Conservation (phyloP, 2,113 vertebrate genomes). For the Lepidothrix coronata region DNA sequence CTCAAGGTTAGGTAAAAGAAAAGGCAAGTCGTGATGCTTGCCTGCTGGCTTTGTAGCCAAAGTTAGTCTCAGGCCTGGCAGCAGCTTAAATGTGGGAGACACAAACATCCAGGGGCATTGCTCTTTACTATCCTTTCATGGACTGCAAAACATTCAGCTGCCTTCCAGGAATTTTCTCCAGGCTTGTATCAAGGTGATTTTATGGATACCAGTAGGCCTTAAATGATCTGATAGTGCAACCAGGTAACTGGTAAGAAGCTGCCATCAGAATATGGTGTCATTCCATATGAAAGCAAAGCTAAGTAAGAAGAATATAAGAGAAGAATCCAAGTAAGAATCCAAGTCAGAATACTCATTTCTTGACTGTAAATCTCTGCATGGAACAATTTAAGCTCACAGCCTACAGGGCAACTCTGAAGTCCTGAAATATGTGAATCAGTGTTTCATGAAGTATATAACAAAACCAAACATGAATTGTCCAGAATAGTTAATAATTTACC, state of each 20-base stretch:
- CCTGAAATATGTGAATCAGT: neutral
- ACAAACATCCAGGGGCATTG: neutral
- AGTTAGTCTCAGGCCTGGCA: neutral
- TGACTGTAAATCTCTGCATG: neutral
- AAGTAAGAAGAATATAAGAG: neutral
- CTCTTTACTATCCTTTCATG: neutral
- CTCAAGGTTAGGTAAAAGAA: neutral
- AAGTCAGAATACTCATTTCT: neutral
- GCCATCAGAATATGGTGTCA: neutral
- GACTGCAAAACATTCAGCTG: neutral
- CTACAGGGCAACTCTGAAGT: neutral
- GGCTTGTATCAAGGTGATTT: neutral
- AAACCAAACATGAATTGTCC: neutral
- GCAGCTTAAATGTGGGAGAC: neutral
- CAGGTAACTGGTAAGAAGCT: neutral
- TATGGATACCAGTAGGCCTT: neutral
- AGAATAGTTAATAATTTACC: neutral
- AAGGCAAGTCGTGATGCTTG: neutral
- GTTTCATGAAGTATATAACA: neutral
- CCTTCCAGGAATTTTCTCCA: neutral
- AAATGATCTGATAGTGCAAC: rapidly evolving
- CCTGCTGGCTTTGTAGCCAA: neutral
- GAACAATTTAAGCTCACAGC: neutral
- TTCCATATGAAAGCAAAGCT: neutral
- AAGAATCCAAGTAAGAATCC: neutral